phyloP scores from a whole-genome alignment of 2,888 invertebrate species.

The Adelphocoris suturalis region DNA sequence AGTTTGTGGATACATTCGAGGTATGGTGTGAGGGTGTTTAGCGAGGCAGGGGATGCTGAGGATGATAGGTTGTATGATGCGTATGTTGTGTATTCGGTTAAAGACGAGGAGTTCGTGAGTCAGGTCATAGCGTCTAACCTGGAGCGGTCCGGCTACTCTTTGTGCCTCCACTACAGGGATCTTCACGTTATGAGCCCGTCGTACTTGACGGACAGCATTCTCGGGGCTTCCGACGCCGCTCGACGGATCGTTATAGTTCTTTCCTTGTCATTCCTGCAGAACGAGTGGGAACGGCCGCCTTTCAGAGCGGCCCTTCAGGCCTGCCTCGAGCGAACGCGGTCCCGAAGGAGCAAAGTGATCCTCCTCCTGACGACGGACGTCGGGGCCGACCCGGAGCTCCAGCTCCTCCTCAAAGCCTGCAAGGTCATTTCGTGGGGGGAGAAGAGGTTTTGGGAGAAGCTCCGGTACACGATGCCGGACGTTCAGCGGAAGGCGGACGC shows the following conservation, averaged over 20 bases:
- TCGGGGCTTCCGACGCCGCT: slow-evolving; percentile 92
- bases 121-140: slow-evolving; percentile 90
- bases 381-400: slow-evolving; percentile 91
- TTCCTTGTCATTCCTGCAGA: slow-evolving; percentile 93
- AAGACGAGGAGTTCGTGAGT: slow-evolving; percentile 93
- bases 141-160: slow-evolving; percentile 89
- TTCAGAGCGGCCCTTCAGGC: slow-evolving; percentile 94
- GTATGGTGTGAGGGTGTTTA: slow-evolving; percentile 90
- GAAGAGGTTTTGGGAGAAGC: slow-evolving; percentile 95
- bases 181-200: slow-evolving; percentile 79
- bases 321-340: slow-evolving; percentile 89
- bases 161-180: slow-evolving; percentile 94
- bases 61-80: slow-evolving; percentile 93
- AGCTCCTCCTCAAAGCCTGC: slow-evolving; percentile 92
- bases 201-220: slow-evolving; percentile 80
- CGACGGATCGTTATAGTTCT: slow-evolving; percentile 92
- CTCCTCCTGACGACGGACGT: slow-evolving; percentile 88
- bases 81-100: slow-evolving; percentile 94
- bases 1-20: slow-evolving; percentile 93
- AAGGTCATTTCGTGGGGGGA: slow-evolving; percentile 92
- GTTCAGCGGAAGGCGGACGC: slow-evolving; percentile 78
- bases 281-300: slow-evolving; percentile 95
- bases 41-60: slow-evolving; percentile 81
- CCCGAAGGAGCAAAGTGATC: slow-evolving; percentile 92
- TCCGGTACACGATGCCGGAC: slow-evolving; percentile 94